Conservation (phyloP, 1,140 invertebrate species). For the Oncopeltus fasciatus region DNA sequence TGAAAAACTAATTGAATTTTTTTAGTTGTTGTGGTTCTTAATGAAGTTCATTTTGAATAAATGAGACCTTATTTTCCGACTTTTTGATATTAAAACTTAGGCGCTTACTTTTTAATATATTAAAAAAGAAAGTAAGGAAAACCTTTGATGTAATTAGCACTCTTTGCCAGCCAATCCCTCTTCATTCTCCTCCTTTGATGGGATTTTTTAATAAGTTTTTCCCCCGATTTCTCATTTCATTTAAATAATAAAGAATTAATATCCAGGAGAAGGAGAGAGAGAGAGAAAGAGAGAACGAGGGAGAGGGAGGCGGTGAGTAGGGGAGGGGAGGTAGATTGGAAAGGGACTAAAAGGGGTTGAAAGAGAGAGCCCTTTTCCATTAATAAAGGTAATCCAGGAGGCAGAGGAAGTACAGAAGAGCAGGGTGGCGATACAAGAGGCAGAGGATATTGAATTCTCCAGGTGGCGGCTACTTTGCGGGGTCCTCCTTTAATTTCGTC, state of each 20-base stretch:
- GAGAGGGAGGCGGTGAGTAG: too few species aligned
- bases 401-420: too few species aligned
- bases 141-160: not conserved
- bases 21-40: too few species aligned
- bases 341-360: not conserved
- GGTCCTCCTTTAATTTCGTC: too few species aligned
- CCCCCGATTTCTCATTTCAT: not conserved
- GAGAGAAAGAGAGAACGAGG: too few species aligned
- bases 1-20: too few species aligned
- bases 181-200: not conserved
- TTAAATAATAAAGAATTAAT: constrained; percentile 6
- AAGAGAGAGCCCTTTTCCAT: not conserved
- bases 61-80: not conserved
- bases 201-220: constrained; percentile 9
- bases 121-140: not conserved
- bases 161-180: not conserved
- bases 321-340: not conserved
- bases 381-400: not conserved
- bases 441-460: not conserved
- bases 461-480: too few species aligned
- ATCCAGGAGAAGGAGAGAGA: too few species aligned
- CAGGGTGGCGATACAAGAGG: not conserved
- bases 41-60: not conserved
- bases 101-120: not conserved
- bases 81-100: constrained; percentile 4